Base-by-base conservation (phyloP, 2,113 vertebrate species). In the Hoplias malabaricus region DNA sequence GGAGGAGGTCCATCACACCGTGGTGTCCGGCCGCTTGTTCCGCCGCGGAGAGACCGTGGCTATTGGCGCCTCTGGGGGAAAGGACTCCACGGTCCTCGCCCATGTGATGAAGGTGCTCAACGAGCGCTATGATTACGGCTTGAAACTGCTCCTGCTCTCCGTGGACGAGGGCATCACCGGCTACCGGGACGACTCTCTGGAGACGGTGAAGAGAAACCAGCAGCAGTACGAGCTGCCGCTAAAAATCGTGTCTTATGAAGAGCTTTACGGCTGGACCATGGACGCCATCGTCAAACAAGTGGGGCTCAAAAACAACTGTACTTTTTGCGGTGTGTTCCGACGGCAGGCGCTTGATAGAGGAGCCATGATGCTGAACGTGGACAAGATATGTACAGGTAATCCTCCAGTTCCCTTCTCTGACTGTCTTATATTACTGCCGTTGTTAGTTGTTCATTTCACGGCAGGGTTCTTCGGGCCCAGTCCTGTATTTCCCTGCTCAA, bases 231-330 rank as follows among this genome's bases (percentile, higher is more conserved):
- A 91, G 0, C 90, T 96, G 71, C 95, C 94, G 0, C 89, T 96
- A 42, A 95, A 93, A 75, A 86, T 96, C 0, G 91, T 97, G 80
- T 95, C 96, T 2, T 95, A 96, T 13, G 88, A 90, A 13, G 92
- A 96, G 79, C 91, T 96, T 11, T 97, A 95, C 1, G 93, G 95
- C 82, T 97, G 95, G 95, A 95, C 94, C 2, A 95, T 96, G 95
- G 95, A 96, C 38, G 92, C 92, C 13, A 94, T 96, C 31, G 94
- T 87, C 74, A 93, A 92, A 84, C 94, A 79, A 86, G 91, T 94
- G 83, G 94, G 90, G 50, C 86, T 91, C 83, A 94, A 93, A 77
- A 93, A 94, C 73, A 95, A 95, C 86, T 96, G 95, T 88, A 96
- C 96, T 57, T 97, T 96, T 87, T 96, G 95, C 25, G 95, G 95